Evolutionary conservation across 2,113 vertebrate genomes (phyloP).

Genomic region (Puma concolor): DNA sequence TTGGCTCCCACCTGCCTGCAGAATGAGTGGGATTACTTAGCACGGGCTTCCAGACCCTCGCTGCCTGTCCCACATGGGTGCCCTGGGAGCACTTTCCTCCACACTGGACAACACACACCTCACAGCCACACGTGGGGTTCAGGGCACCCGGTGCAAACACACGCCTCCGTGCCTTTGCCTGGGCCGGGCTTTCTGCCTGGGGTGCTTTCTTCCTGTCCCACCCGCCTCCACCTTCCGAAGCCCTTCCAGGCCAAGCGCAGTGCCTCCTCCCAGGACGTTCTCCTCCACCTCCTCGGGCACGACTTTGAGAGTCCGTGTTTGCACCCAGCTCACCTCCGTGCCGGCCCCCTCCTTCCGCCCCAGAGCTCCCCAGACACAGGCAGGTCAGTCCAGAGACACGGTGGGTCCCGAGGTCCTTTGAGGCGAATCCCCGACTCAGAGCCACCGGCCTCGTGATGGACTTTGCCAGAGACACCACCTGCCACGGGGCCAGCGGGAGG

Average conservation of each 20-base stretch:
- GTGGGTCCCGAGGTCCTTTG: neutral
- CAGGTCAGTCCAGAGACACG: neutral
- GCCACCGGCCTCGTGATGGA: accelerated
- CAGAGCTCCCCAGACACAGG: neutral
- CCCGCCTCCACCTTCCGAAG: neutral
- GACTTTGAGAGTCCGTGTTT: neutral
- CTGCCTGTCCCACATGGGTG: accelerated
- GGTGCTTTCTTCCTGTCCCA: accelerated
- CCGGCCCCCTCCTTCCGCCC: neutral
- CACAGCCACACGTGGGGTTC: accelerated
- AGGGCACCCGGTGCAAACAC: accelerated
- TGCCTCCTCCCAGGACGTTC: neutral
- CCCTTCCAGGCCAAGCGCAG: neutral
- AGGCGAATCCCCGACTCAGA: neutral
- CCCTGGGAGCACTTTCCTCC: neutral
- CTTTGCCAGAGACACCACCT: neutral
- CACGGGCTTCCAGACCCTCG: neutral
- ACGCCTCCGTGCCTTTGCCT: accelerated
- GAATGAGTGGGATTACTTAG: neutral
- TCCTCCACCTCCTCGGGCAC: neutral
- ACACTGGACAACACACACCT: neutral
- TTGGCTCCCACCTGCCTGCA: neutral
- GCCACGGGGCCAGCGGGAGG: accelerated
- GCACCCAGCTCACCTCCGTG: neutral
- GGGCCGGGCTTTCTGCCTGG: neutral